phyloP scores from a whole-genome alignment of 1,140 invertebrate genomes.

The Schlechtendalia chinensis region DNA sequence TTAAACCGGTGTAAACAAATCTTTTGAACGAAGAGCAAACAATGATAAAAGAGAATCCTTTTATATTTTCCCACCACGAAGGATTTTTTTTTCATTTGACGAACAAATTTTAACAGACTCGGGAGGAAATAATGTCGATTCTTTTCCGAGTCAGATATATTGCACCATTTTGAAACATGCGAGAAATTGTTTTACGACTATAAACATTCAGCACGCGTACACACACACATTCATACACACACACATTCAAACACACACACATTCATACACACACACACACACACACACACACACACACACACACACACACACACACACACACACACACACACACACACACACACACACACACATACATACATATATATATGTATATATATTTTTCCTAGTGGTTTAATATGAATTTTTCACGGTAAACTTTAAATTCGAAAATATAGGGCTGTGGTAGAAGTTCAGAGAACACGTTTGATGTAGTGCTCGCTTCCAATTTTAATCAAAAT shows the following conservation, averaged over 20 bases:
- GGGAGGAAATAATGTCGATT: background rate
- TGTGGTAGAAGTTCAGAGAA: background rate
- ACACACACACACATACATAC: no score
- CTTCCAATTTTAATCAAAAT: slow-evolving; percentile 21
- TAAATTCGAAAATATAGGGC: background rate
- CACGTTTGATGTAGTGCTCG: background rate
- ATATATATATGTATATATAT: no score
- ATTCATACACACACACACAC: no score
- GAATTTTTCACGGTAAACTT: slow-evolving; percentile 6
- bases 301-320: no score
- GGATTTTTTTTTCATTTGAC: background rate
- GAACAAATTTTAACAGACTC: slow-evolving; percentile 12
- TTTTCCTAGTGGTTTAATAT: background rate
- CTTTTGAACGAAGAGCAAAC: slow-evolving; percentile 20
- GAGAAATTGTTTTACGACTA: background rate
- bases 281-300: no score
- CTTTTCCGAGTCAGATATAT: background rate
- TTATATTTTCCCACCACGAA: background rate
- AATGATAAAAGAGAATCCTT: slow-evolving; percentile 36
- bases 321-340: no score
- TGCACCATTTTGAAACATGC: background rate
- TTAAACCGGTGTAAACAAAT: slow-evolving; percentile 34
- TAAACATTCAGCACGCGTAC: slow-evolving; percentile 5
- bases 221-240: no score
- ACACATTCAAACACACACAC: no score